Conservation (phyloP, 2,113 vertebrate genomes). For the Rhea pennata region DNA sequence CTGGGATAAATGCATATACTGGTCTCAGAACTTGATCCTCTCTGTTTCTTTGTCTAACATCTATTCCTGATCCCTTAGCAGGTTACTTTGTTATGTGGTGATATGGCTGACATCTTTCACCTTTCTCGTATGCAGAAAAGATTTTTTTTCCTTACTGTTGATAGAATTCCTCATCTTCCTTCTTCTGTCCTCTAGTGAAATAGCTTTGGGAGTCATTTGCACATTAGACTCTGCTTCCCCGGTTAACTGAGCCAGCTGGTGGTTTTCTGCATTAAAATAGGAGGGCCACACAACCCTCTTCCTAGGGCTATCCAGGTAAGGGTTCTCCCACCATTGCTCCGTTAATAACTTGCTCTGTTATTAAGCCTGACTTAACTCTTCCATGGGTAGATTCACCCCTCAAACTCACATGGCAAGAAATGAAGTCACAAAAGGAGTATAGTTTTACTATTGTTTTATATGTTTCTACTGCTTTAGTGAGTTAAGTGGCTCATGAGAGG, state of each 20-base stretch:
- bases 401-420: not conserved
- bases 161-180: not conserved
- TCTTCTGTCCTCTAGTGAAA: not conserved
- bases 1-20: not conserved
- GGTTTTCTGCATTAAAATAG: not conserved
- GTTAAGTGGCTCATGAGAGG: not conserved
- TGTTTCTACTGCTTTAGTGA: not conserved
- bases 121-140: not conserved
- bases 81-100: not conserved
- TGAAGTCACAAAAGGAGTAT: not conserved
- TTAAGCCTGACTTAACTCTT: not conserved
- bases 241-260: not conserved
- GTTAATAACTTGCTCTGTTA: not conserved
- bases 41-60: not conserved
- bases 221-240: not conserved
- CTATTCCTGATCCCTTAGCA: not conserved
- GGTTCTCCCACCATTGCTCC: not conserved
- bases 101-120: not conserved
- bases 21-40: not conserved
- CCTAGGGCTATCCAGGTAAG: not conserved
- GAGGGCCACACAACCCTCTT: not conserved
- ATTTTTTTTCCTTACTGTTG: not conserved
- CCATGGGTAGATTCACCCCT: not conserved
- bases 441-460: not conserved
- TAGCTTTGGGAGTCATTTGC: not conserved